Conservation (phyloP, 64 coral and sea anemone species). For the Montipora capricornis region DNA sequence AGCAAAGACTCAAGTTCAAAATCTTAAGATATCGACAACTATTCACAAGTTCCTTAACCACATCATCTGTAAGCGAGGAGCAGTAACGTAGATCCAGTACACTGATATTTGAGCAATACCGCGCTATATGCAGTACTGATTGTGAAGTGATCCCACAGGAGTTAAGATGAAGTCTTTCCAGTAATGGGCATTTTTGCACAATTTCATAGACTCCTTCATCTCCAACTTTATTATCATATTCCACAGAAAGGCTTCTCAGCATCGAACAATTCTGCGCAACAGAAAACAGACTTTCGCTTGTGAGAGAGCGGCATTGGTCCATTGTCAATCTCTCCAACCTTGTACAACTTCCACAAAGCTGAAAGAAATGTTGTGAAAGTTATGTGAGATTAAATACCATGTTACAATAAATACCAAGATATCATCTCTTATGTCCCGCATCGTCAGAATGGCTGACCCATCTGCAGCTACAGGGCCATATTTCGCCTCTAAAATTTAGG, state of each 20-base stretch:
- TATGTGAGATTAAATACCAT: background rate
- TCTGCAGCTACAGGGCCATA: too few relatives aligned
- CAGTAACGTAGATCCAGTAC: conserved; percentile 82
- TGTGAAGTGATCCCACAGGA: conserved; percentile 84
- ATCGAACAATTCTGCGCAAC: conserved; percentile 77
- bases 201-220: conserved; percentile 84
- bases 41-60: conserved; percentile 66
- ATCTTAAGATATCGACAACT: conserved; percentile 54
- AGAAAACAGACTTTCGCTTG: conserved; percentile 65
- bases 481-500: too few relatives aligned
- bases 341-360: conserved; percentile 86
- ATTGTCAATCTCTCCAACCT: conserved; percentile 81
- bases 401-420: too few relatives aligned
- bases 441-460: too few relatives aligned
- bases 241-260: conserved; percentile 75
- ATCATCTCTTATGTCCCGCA: too few relatives aligned
- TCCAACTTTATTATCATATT: conserved; percentile 66
- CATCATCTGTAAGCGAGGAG: conserved; percentile 67
- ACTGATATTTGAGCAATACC: conserved; percentile 59
- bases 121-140: conserved; percentile 62
- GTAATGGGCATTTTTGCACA: conserved; percentile 69
- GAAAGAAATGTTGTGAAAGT: background rate
- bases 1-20: conserved; percentile 93
- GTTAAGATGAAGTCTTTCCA: conserved; percentile 81
- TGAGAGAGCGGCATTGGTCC: conserved; percentile 89